Base-by-base conservation (phyloP, 92 coral and sea anemone species). In the Montipora capitata region DNA sequence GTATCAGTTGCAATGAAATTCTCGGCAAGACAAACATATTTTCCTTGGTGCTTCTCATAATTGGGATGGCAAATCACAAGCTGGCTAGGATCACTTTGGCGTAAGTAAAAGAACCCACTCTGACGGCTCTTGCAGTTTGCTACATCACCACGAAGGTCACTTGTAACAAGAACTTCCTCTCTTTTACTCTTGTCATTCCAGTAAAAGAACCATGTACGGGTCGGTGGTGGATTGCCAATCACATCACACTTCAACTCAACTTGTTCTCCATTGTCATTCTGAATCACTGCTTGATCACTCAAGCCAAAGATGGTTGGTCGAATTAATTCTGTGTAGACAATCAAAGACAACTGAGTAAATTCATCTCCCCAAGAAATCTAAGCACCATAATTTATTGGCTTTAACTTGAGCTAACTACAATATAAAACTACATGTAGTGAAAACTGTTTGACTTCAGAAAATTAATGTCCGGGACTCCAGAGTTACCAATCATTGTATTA, bases 11-110 rank as follows among this genome's bases (percentile, higher is more conserved):
- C 76, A 10, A 4, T 5, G 7, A 2, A n/a, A 76, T 66, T 85
- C 15, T 11, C 10, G 5, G 89, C 83, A 63, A 3, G 75, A 16
- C 89, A 85, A 59, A 38, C 11, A 52, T 85, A 85, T 14, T 76
- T 10, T 65, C 89, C 89, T 44, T 69, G 10, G 13, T 76, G 83
- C 16, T 39, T 7, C 35, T 63, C 63, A 43, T 35, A 63, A 15
- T 66, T 14, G 2, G 89, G 89, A 16, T 38, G 49, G 45, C 89
- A 85, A 76, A 85, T 85, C 49, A 85, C 82, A 65, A 85, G 74
- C 35, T 49, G 9, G 10, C 17, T 14, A 16, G 67, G 69, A 45
- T 52, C 51, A 3, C 40, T 66, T 16, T 9, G 10, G 0, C 40
- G 10, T 18, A 74, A n/a, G 49, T 14, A 64, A 41, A 11, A 85